Evolutionary conservation across 2,797 vertebrate species (phyloP), one percentile per base, ranked within the genome.

Genomic region (Anomalospiza imberbis): DNA sequence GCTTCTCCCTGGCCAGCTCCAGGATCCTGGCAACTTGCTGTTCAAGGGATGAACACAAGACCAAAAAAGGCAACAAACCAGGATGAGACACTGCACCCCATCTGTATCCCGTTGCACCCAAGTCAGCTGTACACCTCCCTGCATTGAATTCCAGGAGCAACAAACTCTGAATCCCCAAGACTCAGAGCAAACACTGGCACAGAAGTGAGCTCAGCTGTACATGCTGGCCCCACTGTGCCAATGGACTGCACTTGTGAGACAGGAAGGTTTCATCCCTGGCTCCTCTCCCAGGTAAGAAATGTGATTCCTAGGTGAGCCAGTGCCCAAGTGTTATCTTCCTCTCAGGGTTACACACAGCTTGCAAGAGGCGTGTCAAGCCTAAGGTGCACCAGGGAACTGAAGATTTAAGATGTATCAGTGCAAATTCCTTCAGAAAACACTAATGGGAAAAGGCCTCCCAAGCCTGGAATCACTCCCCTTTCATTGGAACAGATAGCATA

Each of bases 1-100:
- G 99, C 96, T 93, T 99, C 96, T 99, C 99, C 75, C 97, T 98
- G 93, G 99, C 99, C 88, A 99, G 97, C 96, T 99, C 99, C 96
- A 97, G 93, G 95, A 99, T 98, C 97, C 98, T 99, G 94, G 98
- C 57, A 71, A 98, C 97, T 97, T 98, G 98, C 99, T 99, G 97
- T 90, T 76, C 29, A 38, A 71, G 63, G 65, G 29, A 89, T 25
- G 61, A 91, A 62, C 68, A 79, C 18, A 72, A 78, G 24, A 66
- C 38, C 36, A 81, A 58, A 81, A 58, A 89, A 78, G 31, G n/a
- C 85, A 71, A 7, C 42, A n/a, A 61, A n/a, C 24, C 61, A 67
- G 44, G 48, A 45, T 20, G 44, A 89, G 89, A 66, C 24, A 16
- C 38, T 76, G 62, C 51, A 36, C 22, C 20, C 13, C 36, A 40